These are phyloP conservation scores for Cephus cinctus DNA, from an alignment of 1,140 invertebrate species.

Conservation along the genomic window DNA sequence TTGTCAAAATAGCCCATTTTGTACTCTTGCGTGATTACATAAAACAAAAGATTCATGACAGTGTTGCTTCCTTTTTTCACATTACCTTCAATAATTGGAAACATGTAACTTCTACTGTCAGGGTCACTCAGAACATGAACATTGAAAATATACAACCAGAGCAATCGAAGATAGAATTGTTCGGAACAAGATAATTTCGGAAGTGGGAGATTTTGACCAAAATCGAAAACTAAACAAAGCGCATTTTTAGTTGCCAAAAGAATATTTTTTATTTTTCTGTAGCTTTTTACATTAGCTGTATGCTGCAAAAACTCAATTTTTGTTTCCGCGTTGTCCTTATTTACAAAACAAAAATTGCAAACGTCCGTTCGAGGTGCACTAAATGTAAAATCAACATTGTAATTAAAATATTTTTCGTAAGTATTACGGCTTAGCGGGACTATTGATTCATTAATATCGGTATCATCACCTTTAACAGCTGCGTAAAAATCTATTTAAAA, in stretches of 20 bases:
- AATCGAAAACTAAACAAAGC: conserved; percentile 1
- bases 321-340: no score
- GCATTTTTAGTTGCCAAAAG: not conserved
- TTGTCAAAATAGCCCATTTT: conserved; percentile 8
- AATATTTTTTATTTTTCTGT: no score
- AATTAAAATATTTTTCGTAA: conserved; percentile 9
- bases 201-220: conserved; percentile 16
- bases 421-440: no score
- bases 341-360: not conserved
- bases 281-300: no score
- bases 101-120: conserved; percentile 15
- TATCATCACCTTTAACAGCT: not conserved
- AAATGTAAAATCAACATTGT: conserved; percentile 1
- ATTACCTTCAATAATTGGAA: conserved; percentile 10
- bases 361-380: conserved; percentile 3
- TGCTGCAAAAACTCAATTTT: no score
- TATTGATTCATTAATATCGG: not conserved
- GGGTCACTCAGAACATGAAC: conserved; percentile 7
- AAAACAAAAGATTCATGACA: conserved; percentile 9
- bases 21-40: conserved; percentile 3
- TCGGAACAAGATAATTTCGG: conserved; percentile 11
- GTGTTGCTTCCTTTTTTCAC: conserved; percentile 13
- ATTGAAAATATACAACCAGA: conserved; percentile 18
- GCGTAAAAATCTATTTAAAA: not conserved
- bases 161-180: conserved; percentile 14